Evolutionary conservation across 2,797 vertebrate species (phyloP).

Genomic region (Pterois miles): DNA sequence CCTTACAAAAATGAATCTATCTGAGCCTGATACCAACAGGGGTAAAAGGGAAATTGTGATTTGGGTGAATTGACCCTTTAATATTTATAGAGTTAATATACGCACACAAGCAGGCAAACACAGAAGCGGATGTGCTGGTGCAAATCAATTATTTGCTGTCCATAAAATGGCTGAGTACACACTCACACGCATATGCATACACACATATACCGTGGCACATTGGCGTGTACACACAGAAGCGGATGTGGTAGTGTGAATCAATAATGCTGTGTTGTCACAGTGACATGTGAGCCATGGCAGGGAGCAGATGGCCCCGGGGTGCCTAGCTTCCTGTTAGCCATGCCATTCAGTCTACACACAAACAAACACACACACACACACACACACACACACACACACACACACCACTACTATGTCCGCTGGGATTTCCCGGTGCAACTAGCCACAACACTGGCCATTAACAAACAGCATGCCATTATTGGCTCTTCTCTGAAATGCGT

Average conservation of each 20-base stretch:
- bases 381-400: slow-evolving; percentile 31
- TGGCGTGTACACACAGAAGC: slow-evolving; percentile 71
- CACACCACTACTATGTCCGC: slow-evolving; percentile 41
- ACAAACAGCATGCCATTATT: slow-evolving; percentile 76
- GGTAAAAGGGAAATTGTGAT: background rate
- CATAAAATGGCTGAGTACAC: slow-evolving; percentile 74
- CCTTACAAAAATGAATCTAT: background rate
- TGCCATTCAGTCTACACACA: slow-evolving; percentile 59
- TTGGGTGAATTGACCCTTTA: slow-evolving; percentile 27
- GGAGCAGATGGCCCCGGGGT: slow-evolving; percentile 80
- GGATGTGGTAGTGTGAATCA: slow-evolving; percentile 84
- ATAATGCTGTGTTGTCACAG: slow-evolving; percentile 83
- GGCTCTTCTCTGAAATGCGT: slow-evolving; percentile 63
- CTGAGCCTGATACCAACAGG: background rate
- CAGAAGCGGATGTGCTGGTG: slow-evolving; percentile 75
- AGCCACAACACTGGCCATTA: slow-evolving; percentile 74
- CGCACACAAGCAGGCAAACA: slow-evolving; percentile 61
- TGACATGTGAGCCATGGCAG: slow-evolving; percentile 82
- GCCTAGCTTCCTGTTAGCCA: slow-evolving; percentile 78
- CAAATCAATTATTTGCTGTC: slow-evolving; percentile 80
- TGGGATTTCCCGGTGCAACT: slow-evolving; percentile 77
- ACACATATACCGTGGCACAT: slow-evolving; percentile 44
- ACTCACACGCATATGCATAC: slow-evolving; percentile 43
- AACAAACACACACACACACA: slow-evolving; percentile 31
- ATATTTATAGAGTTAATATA: slow-evolving; percentile 18